Base-by-base conservation (phyloP, 2,113 vertebrate species). In the Egretta garzetta region DNA sequence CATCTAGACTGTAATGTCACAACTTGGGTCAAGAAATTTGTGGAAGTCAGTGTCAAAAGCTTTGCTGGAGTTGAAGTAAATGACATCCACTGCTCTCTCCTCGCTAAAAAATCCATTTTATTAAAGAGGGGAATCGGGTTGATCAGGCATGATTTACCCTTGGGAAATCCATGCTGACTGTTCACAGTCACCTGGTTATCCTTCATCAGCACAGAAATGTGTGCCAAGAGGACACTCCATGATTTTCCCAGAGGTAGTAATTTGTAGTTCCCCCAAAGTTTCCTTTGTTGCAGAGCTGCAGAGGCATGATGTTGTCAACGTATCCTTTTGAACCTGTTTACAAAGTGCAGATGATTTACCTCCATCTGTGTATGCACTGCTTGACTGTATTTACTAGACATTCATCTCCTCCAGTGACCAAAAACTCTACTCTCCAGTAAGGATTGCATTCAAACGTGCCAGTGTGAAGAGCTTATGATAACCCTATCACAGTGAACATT, bases 271-370 rank as follows among this genome's bases (percentile, higher is more conserved):
- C 33, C 23, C 30, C 35, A 33, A 37, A 70, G 7, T 45, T 71
- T 64, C 28, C 37, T 52, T 33, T 52, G 24, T 37, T 60, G 30
- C 10, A 79, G 39, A 84, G 21, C 20, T 53, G 98, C 97, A 49
- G 97, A 98, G 39, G 98, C 97, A 14, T 98, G 97, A 64, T 95
- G 60, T 98, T 98, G 93, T 98, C 97, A 94, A 97, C 97, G 71
- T 96, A 97, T 80, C 95, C 97, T 76, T 98, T 98, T 92, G 92
- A 98, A 70, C 96, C 97, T 98, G 62, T 58, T 77, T 95, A 77
- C 28, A 75, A 91, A 82, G 32, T 75, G 30, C 35, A 67, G 32
- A 73, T 47, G 32, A 86, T 49, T 83, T 67, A 68, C 50, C 32
- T 58, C 63, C 30, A 53, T 7, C 24, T 37, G 35, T 21, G 8